A percentile compares a stretch with the other conserved stretches of the same genome.
These are phyloP conservation scores for Erpornis zantholeuca DNA, from an alignment of 2,113 vertebrate species.

Conservation along the genomic window DNA sequence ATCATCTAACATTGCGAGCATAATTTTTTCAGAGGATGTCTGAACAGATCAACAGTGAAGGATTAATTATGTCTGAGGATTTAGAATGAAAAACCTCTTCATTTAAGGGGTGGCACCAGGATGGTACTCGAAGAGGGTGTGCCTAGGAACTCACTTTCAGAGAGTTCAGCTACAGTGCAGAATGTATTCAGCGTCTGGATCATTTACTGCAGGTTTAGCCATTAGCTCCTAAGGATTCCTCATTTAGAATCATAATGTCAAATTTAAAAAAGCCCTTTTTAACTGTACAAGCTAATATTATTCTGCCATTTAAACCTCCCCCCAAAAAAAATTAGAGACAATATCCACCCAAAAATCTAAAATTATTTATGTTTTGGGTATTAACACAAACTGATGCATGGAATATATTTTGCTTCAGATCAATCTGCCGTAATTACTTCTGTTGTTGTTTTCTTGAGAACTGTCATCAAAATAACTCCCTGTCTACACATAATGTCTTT, in stretches of 20 bases:
- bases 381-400: neutral
- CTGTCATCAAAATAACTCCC: neutral
- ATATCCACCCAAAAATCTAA: neutral
- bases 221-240: neutral
- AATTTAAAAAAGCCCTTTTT: neutral
- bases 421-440: neutral
- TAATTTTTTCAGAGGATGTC: neutral
- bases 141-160: neutral
- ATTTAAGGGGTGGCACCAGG: neutral
- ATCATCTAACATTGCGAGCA: fast-evolving
- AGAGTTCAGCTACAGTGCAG: neutral
- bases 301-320: neutral
- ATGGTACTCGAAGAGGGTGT: neutral
- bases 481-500: neutral
- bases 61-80: neutral
- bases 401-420: neutral
- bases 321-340: neutral
- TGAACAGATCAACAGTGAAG: neutral
- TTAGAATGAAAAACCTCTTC: neutral
- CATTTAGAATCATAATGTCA: neutral
- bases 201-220: neutral
- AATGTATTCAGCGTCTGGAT: neutral
- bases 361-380: neutral
- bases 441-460: neutral
- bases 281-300: neutral